Conservation (phyloP, 2,797 vertebrate species). For the Molothrus aeneus region DNA sequence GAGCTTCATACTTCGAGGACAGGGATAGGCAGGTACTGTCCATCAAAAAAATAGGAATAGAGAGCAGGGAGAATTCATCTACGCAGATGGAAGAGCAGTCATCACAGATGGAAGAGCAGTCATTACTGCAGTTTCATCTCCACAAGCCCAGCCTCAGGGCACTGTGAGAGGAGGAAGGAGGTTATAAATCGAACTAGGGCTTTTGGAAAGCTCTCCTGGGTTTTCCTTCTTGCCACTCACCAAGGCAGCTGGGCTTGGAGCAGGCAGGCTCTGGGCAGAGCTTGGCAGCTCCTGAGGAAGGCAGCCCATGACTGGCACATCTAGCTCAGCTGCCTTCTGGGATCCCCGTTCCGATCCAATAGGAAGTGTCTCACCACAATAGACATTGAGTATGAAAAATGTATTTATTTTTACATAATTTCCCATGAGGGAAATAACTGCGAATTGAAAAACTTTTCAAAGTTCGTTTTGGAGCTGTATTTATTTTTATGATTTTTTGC, state of each 20-base stretch:
- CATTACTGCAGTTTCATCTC: not conserved
- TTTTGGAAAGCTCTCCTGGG: not conserved
- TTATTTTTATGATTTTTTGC: conserved; percentile 48
- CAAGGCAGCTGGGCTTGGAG: not conserved
- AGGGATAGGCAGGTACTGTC: not conserved
- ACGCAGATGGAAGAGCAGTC: not conserved
- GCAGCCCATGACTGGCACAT: not conserved
- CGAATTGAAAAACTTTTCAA: conserved; percentile 14
- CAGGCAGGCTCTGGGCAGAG: not conserved
- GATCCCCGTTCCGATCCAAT: not conserved
- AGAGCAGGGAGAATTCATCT: not conserved
- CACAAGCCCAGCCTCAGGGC: not conserved
- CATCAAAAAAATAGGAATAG: not conserved
- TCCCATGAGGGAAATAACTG: conserved; percentile 31
- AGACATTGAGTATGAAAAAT: not conserved
- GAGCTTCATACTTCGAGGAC: fast-evolving
- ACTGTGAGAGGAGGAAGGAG: not conserved
- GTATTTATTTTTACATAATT: conserved; percentile 41
- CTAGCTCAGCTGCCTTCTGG: not conserved
- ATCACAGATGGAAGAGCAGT: not conserved
- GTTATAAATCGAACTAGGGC: not conserved
- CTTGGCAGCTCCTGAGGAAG: not conserved
- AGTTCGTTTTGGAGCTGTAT: not conserved
- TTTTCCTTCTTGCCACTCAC: not conserved
- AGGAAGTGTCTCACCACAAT: conserved; percentile 3